Evolutionary conservation across 1,140 invertebrate species (phyloP).

Genomic region (Tigriopus japonicus): DNA sequence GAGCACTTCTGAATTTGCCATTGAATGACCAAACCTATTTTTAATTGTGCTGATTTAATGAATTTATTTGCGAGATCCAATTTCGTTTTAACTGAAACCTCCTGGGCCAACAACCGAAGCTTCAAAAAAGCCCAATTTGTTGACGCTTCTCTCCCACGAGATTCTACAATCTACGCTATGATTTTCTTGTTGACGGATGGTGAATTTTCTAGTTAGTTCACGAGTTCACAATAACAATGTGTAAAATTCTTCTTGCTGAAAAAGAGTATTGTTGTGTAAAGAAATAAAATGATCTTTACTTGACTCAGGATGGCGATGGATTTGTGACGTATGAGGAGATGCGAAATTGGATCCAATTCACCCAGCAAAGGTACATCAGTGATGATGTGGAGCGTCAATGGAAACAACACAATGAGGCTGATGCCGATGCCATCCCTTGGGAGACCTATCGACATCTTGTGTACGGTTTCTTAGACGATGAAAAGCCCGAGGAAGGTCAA

Average conservation of each 20-base stretch:
- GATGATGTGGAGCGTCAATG: constrained; percentile 83
- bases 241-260: not conserved
- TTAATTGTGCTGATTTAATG: no score
- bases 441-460: constrained; percentile 55
- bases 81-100: no score
- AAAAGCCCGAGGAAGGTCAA: constrained; percentile 30
- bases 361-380: constrained; percentile 70
- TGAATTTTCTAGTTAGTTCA: no score
- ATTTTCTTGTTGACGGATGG: no score
- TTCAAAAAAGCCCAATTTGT: no score
- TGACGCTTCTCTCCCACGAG: no score
- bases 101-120: no score
- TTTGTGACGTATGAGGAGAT: constrained; percentile 68
- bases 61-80: no score
- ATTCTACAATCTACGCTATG: no score
- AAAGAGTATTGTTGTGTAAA: not conserved
- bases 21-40: no score
- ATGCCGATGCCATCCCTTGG: constrained; percentile 59
- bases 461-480: constrained; percentile 66
- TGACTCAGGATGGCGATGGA: constrained; percentile 52
- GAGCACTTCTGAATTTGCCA: no score
- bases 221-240: not conserved
- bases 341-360: constrained; percentile 87
- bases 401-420: constrained; percentile 67
- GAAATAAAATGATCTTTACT: not conserved